These are phyloP conservation scores for Gorilla gorilla DNA, from an alignment of 2,113 vertebrate genomes.

Conservation along the genomic window DNA sequence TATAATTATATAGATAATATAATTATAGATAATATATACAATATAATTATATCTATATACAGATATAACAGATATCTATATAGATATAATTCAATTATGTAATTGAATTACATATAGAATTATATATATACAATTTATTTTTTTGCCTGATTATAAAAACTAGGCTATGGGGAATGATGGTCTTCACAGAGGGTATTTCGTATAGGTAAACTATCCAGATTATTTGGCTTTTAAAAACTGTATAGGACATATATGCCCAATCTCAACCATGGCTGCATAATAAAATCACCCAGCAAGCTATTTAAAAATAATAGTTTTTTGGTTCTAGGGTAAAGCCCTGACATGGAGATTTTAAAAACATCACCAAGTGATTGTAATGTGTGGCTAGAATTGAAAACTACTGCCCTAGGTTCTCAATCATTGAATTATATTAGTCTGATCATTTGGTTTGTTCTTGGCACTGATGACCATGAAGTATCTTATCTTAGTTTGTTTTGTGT, in stretches of 20 bases:
- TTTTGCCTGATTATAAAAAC: neutral
- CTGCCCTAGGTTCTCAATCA: neutral
- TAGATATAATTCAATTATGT: too few relatives aligned
- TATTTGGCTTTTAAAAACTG: neutral
- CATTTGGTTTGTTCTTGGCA: neutral
- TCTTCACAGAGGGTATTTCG: neutral
- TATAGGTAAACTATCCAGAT: neutral
- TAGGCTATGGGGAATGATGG: neutral
- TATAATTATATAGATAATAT: too few relatives aligned
- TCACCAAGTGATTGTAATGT: neutral
- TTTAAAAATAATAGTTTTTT: neutral
- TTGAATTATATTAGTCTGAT: neutral
- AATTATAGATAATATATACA: too few relatives aligned
- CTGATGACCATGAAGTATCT: neutral
- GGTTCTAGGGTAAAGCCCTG: neutral
- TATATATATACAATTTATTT: neutral
- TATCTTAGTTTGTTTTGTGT: neutral
- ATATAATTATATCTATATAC: too few relatives aligned
- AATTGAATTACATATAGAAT: neutral
- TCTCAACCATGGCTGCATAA: neutral
- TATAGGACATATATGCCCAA: neutral
- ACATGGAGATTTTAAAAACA: neutral
- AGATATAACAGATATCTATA: too few relatives aligned
- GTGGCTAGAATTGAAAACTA: neutral
- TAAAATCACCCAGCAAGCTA: neutral